These are phyloP conservation scores for Amblyjoppa proteus DNA, from an alignment of 2,888 invertebrate species.

Conservation along the genomic window DNA sequence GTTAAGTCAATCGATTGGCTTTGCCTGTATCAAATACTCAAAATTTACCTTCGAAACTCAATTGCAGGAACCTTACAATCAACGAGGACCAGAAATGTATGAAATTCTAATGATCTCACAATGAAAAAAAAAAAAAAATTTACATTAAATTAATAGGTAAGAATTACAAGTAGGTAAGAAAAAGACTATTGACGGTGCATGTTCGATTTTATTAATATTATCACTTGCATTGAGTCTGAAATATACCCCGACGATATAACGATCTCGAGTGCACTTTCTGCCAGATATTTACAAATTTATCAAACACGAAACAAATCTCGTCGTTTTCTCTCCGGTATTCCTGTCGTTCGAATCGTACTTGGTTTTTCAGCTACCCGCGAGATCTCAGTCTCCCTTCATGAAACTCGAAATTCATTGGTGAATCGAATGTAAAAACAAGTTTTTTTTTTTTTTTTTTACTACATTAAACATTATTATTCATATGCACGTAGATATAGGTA, in stretches of 20 bases:
- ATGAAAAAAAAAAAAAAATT: not conserved
- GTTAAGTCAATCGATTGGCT: conserved; percentile 75
- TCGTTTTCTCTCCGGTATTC: not conserved
- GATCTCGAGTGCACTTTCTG: conserved; percentile 27
- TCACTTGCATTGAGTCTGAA: conserved; percentile 36
- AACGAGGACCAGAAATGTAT: conserved; percentile 18
- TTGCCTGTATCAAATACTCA: not conserved
- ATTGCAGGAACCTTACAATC: conserved; percentile 1
- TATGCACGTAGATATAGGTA: conserved; percentile 58
- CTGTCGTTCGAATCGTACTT: conserved; percentile 2
- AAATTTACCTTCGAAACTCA: not conserved
- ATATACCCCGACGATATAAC: conserved; percentile 21
- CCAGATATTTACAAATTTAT: conserved; percentile 38
- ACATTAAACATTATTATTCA: conserved; percentile 60
- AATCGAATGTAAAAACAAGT: conserved; percentile 11
- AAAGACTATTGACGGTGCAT: conserved; percentile 7
- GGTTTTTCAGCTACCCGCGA: not conserved
- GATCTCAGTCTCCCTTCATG: conserved; percentile 14
- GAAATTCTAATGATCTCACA: not conserved
- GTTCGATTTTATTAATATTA: conserved; percentile 46
- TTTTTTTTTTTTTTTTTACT: conserved; percentile 10
- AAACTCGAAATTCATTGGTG: conserved; percentile 7
- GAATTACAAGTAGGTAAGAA: not conserved
- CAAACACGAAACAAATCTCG: conserved; percentile 2
- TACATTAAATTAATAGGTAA: not conserved